Evolutionary conservation across 2,888 invertebrate species (phyloP).

Genomic region (Plebejus argus): DNA sequence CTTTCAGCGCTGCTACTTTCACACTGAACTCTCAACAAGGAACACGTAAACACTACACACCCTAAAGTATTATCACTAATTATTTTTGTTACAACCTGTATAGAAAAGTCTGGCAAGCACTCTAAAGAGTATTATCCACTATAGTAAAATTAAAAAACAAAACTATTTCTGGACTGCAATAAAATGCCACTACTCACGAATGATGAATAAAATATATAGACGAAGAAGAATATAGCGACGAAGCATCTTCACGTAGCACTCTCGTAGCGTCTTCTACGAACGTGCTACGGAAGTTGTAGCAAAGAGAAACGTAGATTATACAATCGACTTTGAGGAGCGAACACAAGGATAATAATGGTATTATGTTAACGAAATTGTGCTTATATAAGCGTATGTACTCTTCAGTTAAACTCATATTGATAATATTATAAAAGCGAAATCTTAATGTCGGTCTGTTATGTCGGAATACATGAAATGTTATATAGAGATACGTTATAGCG

Average conservation of each 20-base stretch:
- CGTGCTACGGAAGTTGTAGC: conserved; percentile 17
- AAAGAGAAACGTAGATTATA: neutral
- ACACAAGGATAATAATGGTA: neutral
- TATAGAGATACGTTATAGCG: neutral
- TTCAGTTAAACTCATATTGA: neutral
- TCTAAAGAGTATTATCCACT: too few species aligned
- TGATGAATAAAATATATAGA: neutral
- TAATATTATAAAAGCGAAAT: neutral
- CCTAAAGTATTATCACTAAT: too few species aligned
- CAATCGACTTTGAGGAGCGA: neutral
- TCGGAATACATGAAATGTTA: neutral
- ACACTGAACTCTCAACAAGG: too few species aligned
- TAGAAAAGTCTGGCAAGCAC: too few species aligned
- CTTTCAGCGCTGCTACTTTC: too few species aligned
- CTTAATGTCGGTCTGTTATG: neutral
- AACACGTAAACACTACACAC: too few species aligned
- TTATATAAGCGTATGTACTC: neutral
- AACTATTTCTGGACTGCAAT: neutral
- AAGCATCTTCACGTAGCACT: neutral
- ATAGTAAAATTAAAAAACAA: neutral
- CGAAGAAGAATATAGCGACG: too few species aligned
- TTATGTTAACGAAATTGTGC: neutral
- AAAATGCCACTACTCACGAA: neutral
- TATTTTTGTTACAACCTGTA: too few species aligned
- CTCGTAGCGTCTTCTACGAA: conserved; percentile 12